Base-by-base conservation (phyloP, 1,140 invertebrate genomes). In the Papilio aristodemus region DNA sequence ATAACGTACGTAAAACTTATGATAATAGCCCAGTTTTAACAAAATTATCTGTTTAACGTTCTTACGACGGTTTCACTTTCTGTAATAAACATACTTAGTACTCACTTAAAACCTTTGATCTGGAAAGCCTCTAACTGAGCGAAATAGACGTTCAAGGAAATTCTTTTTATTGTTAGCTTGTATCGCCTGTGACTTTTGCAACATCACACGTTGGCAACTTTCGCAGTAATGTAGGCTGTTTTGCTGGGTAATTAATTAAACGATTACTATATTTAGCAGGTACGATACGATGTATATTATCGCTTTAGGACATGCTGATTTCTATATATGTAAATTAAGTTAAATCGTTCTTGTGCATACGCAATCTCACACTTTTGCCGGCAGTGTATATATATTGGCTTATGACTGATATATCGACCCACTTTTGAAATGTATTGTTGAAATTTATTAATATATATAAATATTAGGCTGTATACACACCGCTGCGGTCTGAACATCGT, bases 101-200 rank as follows among this genome's bases (percentile, higher is more conserved):
- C 46, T 46, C 19, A 46, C 43, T 54, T 17, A 10, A 54, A 25
- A 9, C 22, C 22, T 54, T 11, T 32, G 14, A 38, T 37, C 32
- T 0, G 59, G 14, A 2, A 17, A 2, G 36, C 57, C 8, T 14
- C 36, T 57, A 5, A 70, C 39, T 17, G 73, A 70, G 25, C 68
- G 74, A 76, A 83, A 76, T 41, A 80, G 71, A 71, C 77, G 67
- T 17, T 75, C 73, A 72, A 82, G 69, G 71, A 81, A 67, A 78
- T 77, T 76, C 22, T 75, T 37, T 73, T 83, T 80, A 62, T 77
- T 76, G 22, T 83, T 79, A 39, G 71, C 60, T 67, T 79, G 76
- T 9, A 77, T 63, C 5, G 80, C 76, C 19, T 81, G 79, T 5
- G 81, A 78, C n/a, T 71, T 72, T 0, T n/a, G n/a, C n/a, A n/a